A percentile compares a stretch with the other conserved stretches of the same genome.
Evolutionary conservation across 2,888 invertebrate species (phyloP).

Genomic region (Alloplasta piceator): DNA sequence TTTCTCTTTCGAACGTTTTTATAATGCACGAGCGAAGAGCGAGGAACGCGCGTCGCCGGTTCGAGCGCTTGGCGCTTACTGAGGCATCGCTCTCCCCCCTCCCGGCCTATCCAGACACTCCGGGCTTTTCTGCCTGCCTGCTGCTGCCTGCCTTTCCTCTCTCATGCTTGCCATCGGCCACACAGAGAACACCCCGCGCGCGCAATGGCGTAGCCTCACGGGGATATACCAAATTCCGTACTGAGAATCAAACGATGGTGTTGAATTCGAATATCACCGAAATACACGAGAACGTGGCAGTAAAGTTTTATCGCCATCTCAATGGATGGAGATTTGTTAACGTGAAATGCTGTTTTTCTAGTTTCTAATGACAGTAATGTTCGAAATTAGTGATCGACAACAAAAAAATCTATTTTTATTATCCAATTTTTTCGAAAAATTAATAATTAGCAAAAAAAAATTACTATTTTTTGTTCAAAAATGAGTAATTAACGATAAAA

Average conservation of each 20-base stretch:
- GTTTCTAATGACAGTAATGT: no score
- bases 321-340: no score
- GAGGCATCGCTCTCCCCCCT: constrained; percentile 71
- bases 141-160: constrained; percentile 32
- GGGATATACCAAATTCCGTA: constrained; percentile 37
- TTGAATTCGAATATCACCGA: background rate
- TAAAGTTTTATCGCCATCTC: no score
- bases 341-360: no score
- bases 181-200: constrained; percentile 44
- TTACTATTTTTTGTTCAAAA: no score
- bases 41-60: constrained; percentile 68
- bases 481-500: no score
- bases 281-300: no score
- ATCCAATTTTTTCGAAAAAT: no score
- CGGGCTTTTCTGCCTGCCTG: constrained; percentile 38
- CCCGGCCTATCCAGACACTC: constrained; percentile 51
- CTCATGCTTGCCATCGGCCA: background rate
- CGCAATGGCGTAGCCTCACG: constrained; percentile 59
- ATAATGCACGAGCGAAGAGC: constrained; percentile 29
- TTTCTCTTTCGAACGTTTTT: background rate
- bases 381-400: no score
- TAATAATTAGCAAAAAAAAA: no score
- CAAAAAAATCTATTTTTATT: no score
- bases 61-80: constrained; percentile 77
- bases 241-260: background rate